Conservation (phyloP, 2,113 vertebrate species). For the Meriones unguiculatus region DNA sequence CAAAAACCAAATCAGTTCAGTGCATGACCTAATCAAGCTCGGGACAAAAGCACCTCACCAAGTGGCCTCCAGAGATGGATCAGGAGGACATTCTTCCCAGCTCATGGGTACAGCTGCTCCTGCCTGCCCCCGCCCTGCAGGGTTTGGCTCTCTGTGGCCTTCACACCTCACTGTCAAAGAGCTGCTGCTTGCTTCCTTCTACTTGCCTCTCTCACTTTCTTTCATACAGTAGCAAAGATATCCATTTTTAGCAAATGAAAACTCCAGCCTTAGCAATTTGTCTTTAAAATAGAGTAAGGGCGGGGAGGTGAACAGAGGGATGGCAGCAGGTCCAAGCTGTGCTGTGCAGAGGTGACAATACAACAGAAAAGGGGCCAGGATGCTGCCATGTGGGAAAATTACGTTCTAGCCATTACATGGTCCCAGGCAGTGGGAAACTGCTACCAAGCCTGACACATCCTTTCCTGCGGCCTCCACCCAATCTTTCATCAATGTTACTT, state of each 20-base stretch:
- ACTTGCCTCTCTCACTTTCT: not conserved
- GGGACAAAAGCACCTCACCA: not conserved
- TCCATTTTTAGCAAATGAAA: not conserved
- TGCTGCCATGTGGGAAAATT: not conserved
- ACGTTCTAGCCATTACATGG: not conserved
- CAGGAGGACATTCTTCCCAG: not conserved
- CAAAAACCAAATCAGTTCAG: not conserved
- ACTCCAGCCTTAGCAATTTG: not conserved
- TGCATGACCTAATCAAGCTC: not conserved
- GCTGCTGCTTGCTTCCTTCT: not conserved
- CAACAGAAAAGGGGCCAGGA: not conserved
- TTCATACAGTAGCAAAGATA: not conserved
- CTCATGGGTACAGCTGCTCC: not conserved
- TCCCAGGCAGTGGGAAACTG: not conserved
- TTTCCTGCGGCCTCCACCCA: not conserved
- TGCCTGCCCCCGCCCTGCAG: not conserved
- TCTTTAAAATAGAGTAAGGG: not conserved
- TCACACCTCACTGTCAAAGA: not conserved
- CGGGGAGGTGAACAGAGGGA: not conserved
- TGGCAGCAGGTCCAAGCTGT: not conserved
- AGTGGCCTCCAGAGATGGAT: not conserved
- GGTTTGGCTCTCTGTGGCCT: no score
- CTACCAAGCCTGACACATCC: not conserved
- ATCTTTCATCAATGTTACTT: not conserved
- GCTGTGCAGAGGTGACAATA: not conserved